phyloP scores from a whole-genome alignment of 2,797 vertebrate species.

The Sebastes ruberrimus region DNA sequence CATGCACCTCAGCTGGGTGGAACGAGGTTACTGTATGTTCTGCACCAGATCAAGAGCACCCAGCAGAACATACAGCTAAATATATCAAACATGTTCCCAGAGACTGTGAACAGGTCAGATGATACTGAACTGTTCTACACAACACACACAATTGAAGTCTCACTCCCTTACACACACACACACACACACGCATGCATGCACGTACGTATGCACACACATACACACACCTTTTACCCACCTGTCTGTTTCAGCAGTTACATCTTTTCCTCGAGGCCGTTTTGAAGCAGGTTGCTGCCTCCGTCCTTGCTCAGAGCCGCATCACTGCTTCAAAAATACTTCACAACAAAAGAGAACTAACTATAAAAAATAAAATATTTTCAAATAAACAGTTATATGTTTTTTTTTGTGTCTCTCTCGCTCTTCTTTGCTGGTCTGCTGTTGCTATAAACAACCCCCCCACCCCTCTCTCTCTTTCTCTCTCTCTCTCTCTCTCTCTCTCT shows the following conservation, averaged over 20 bases:
- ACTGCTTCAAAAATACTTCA: background rate
- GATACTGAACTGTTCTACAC: background rate
- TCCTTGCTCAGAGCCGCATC: background rate
- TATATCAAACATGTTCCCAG: background rate
- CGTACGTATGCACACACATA: background rate
- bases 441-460: background rate
- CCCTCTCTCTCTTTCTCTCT: constrained; percentile 4
- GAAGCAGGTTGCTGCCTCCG: background rate
- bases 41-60: background rate
- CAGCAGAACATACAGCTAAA: background rate
- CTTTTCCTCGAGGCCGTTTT: background rate
- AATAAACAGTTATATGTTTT: background rate
- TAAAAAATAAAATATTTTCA: background rate
- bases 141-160: background rate
- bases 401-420: background rate
- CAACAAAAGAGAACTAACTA: background rate
- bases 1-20: background rate
- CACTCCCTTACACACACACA: background rate
- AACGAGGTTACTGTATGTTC: background rate
- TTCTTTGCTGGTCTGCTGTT: background rate
- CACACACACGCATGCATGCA: background rate
- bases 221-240: constrained; percentile 12
- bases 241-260: constrained; percentile 23
- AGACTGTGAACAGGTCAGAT: background rate
- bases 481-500: constrained; percentile 1